Base-by-base conservation (phyloP, 2,113 vertebrate species). In the Odobenus rosmarus region DNA sequence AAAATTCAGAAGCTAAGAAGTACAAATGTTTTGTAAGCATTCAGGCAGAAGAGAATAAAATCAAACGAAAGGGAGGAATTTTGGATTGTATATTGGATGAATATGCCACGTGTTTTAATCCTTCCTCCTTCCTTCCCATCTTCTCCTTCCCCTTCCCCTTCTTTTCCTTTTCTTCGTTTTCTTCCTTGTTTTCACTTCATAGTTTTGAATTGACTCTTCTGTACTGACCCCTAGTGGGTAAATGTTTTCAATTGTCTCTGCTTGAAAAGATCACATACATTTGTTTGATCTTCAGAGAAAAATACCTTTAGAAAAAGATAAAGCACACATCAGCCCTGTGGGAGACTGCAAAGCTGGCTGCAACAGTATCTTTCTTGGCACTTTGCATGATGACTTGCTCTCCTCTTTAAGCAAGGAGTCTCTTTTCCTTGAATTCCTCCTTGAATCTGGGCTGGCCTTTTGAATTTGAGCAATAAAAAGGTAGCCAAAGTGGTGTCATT, bases 91-190 rank as follows among this genome's bases (percentile, higher is more conserved):
- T 69, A 11, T 46, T 49, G 33, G 46, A 26, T 59, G 42, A 85
- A 71, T 11, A 12, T 89, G 36, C 26, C 28, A 33, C 36, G 26
- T 39, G 33, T 24, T 83, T 62, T 39, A 4, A 36, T 24, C 23
- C 49, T 59, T 49, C 28, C 31, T 24, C 46, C 18, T 31, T 6
- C 28, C 21, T 36, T 13, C 12, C 39, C 3, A 19, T 11, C 61
- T 64, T 9, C 39, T 31, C 13, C 39, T 19, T 31, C 0, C 4
- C 13, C 39, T 19, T 31, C 0, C 4, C 5, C 5, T 10, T n/a
- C 11, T 11, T 23, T 86, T 26, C 26, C 24, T 51, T 88, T 77
- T 10, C 31, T 51, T 82, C 28, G 2, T 55, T 72, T 72, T 3
- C 57, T 83, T 46, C 9, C 64, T 72, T 76, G 26, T 33, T 21